Base-by-base conservation (phyloP, 2,797 vertebrate genomes). In the Etheostoma nigrum region DNA sequence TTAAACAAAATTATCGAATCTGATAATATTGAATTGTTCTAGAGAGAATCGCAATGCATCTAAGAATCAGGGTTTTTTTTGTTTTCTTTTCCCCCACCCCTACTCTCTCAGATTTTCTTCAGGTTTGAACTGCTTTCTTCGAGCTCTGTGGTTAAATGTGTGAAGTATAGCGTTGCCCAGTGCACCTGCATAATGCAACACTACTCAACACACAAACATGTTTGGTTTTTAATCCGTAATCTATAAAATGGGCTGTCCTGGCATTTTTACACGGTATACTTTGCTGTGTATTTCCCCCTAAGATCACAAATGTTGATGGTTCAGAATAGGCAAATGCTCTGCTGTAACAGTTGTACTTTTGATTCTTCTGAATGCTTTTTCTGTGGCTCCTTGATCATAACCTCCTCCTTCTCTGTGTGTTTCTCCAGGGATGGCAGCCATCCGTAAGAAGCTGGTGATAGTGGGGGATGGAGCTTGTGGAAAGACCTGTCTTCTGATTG, bases 381-480 rank as follows among this genome's bases (percentile, higher is more conserved):
- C 6, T 16, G 25, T 42, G 21, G 3, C 19, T 75, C 15, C 15
- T 51, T 67, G 40, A 58, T 81, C 5, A 4, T 68, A 67, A 77
- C 51, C 7, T 1, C 7, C 19, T 55, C 36, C 19, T 51, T 9
- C 23, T 36, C 45, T 8, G 7, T 52, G 15, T 87, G 40, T 49
- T 64, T 76, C 76, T 79, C 11, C 80, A 99, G 98, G 86, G 75
- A 99, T 99, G 98, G 98, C 98, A 91, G 98, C 98, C 90, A 99
- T 99, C 93, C 96, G 98, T 91, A 99, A 99, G 96, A 99, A 99
- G 93, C 94, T 99, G 94, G 98, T 99, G 88, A 99, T 99, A 78
- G 98, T 99, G 55, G 98, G 98, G 59, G 98, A 99, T 94, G 98
- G 98, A 92, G 98, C 98, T 44, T 99, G 98, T 92, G 98, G 98